phyloP scores from a whole-genome alignment of 2,113 vertebrate species.

The Diphyllodes magnificus region DNA sequence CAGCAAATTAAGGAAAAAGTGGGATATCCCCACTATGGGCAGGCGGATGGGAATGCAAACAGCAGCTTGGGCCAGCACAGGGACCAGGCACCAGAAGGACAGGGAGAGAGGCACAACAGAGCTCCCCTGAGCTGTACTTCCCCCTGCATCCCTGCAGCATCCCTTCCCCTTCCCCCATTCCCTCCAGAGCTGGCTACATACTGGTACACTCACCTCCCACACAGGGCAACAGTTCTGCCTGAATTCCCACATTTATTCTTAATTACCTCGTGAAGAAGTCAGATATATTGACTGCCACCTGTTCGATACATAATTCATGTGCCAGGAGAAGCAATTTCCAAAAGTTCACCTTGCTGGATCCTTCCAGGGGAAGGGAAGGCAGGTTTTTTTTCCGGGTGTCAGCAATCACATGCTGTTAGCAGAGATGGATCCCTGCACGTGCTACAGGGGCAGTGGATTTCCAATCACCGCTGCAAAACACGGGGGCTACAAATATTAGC shows the following conservation, averaged over 20 bases:
- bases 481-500: neutral
- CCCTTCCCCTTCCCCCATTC: neutral
- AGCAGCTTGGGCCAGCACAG: fast-evolving
- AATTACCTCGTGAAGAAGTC: conserved; percentile 17
- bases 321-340: conserved; percentile 17
- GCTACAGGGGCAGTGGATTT: neutral
- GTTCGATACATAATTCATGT: conserved; percentile 17
- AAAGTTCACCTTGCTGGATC: conserved; percentile 33
- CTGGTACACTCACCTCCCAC: fast-evolving
- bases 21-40: fast-evolving
- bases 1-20: neutral
- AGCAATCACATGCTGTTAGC: neutral
- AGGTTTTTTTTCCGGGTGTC: neutral
- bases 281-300: conserved; percentile 9
- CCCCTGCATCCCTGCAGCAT: neutral
- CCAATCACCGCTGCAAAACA: neutral
- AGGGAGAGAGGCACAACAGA: fast-evolving
- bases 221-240: neutral
- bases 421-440: neutral
- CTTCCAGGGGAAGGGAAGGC: neutral
- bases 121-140: fast-evolving
- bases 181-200: neutral
- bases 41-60: neutral
- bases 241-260: conserved; percentile 39
- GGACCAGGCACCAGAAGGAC: neutral